phyloP scores from a whole-genome alignment of 2,113 vertebrate species.

The Dicrurus megarhynchus region DNA sequence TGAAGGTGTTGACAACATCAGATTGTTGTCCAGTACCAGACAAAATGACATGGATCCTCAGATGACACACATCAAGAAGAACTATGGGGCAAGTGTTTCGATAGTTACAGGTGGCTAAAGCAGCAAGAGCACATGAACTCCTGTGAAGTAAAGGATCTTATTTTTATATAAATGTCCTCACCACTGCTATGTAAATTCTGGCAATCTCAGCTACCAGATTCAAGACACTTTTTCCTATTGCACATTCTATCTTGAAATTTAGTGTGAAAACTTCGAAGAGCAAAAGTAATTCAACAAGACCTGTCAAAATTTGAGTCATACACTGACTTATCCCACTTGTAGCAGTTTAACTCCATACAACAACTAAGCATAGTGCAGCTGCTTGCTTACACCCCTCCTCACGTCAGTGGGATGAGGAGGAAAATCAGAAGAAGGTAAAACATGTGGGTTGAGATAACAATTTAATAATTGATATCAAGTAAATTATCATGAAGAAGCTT shows the following conservation, averaged over 20 bases:
- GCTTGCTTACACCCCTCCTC: neutral
- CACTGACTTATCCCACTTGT: neutral
- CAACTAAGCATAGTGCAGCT: neutral
- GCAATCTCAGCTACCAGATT: neutral
- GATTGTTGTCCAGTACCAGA: neutral
- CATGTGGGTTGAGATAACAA: fast-evolving
- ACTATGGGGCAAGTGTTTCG: neutral
- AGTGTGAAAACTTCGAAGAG: neutral
- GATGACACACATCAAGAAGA: neutral
- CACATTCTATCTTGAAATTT: neutral
- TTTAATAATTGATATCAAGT: neutral
- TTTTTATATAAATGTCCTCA: neutral
- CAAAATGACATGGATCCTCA: neutral
- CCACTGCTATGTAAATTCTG: neutral
- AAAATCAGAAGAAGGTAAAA: neutral
- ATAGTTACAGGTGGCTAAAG: neutral
- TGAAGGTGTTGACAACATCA: neutral
- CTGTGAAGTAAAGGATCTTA: too few relatives aligned
- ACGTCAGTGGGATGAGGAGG: neutral
- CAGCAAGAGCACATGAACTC: neutral
- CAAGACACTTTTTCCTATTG: neutral
- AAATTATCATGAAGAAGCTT: neutral
- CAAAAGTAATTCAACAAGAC: neutral
- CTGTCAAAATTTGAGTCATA: neutral
- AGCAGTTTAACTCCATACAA: neutral